These are phyloP conservation scores for Canis aureus DNA, from an alignment of 2,113 vertebrate species.

Conservation along the genomic window DNA sequence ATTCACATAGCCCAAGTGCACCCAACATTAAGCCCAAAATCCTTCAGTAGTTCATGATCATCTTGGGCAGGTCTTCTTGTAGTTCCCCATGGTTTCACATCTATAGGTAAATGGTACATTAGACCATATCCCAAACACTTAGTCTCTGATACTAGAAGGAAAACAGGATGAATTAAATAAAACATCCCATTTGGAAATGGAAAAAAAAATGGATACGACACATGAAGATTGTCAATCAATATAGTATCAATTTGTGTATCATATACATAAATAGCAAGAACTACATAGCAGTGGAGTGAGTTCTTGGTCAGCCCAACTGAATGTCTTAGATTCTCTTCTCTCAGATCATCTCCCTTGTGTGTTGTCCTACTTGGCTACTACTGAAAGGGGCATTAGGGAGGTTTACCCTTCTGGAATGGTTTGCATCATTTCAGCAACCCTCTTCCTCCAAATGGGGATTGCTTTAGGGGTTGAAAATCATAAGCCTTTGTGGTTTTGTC, in stretches of 20 bases:
- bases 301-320: neutral
- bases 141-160: neutral
- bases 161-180: constrained; percentile 19
- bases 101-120: neutral
- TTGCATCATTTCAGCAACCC: neutral
- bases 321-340: neutral
- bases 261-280: neutral
- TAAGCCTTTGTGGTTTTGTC: neutral
- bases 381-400: neutral
- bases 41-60: neutral
- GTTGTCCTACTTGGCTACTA: neutral
- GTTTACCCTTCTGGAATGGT: neutral
- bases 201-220: neutral
- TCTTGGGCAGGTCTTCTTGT: neutral
- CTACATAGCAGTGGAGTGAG: neutral
- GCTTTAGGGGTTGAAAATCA: constrained; percentile 11
- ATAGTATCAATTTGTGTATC: neutral
- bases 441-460: neutral
- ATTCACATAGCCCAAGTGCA: neutral
- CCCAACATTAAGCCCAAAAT: neutral
- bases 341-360: neutral
- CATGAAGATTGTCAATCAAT: neutral
- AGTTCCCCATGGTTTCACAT: neutral
- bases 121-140: neutral
- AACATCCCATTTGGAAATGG: neutral